Base-by-base conservation (phyloP, 2,888 invertebrate species). In the Cephus pulcher region DNA sequence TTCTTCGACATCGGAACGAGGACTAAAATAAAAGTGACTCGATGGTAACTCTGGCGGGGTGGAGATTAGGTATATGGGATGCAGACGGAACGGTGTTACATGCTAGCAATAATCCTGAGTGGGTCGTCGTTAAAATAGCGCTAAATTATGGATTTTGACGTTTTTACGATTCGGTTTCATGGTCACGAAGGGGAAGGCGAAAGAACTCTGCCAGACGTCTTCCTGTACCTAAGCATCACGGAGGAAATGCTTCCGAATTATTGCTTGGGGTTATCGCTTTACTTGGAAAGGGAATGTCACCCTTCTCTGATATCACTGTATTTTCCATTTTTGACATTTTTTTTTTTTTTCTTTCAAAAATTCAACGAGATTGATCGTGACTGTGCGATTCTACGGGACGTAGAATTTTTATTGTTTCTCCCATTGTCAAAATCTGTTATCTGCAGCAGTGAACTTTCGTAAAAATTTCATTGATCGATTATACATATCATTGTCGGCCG, bases 101-200 rank as follows among this genome's bases (percentile, higher is more conserved):
- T 68, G 35, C 30, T 33, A 79, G 80, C 78, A 82, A 86, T 85
- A 85, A 85, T 84, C 82, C 81, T 80, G 83, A 84, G 82, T 81
- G 84, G 82, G 80, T 74, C 75, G 76, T 79, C 80, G 83, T 85
- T 85, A 82, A 83, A 82, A 84, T 76, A 82, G 80, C 78, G 78
- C 81, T 84, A 82, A 85, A 78, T 85, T 84, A 84, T 79, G 79
- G 80, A 76, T 80, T 84, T 84, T 84, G 85, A 85, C 86, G 82
- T 86, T 87, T 86, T 87, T 85, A 86, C 86, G 85, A 84, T 83
- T 82, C 81, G 69, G 81, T 82, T 82, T 81, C 82, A 81, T 81
- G 80, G 81, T 80, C 79, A 76, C 71, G 71, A 71, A 71, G 71
- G 33, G 33, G 71, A 71, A 33, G 15, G 32, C 32, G 71, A 33